Base-by-base conservation (phyloP, 2,113 vertebrate species). In the Phrynosoma blainvillii region DNA sequence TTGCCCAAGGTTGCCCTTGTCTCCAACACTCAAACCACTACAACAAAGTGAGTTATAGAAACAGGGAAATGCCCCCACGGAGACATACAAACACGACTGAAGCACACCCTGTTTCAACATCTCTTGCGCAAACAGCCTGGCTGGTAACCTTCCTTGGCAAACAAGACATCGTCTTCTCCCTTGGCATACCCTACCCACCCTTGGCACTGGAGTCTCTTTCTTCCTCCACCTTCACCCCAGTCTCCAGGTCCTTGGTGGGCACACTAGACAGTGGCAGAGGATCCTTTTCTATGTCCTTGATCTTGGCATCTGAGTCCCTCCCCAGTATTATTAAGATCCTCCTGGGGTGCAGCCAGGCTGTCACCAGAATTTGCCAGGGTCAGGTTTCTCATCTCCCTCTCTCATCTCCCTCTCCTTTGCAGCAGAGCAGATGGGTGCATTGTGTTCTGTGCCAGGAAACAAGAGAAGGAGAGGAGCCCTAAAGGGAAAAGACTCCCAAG, bases 301-400 rank as follows among this genome's bases (percentile, higher is more conserved):
- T 82, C 56, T 76, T 62, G 47, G 47, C 47, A 47, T 7, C 47
- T 47, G 5, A 47, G 47, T 47, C 27, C 47, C 62, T 54, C n/a
- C 47, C 36, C 32, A 25, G 54, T 77, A 27, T 47, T 76, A 54
- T 83, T 77, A 36, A 66, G 62, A 74, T 25, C 80, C 65, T 71
- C 62, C 59, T 47, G 79, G 36, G 32, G 16, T 76, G 59, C 79
- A 81, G 78, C 74, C 73, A 70, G 73, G 47, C 66, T 59, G 42
- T 36, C 56, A 77, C 18, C 23, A 76, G 59, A 32, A 65, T 87
- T 66, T 42, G 62, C n/a, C 62, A 47, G 85, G 71, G 47, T 90
- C 82, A 76, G 42, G 71, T 88, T 88, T 84, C 89, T 88, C 56
- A 77, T 52, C 65, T 75, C 71, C 25, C 36, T 78, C 85, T 88